These are phyloP conservation scores for Orthosia gracilis DNA, from an alignment of 2,888 invertebrate genomes.

Conservation along the genomic window DNA sequence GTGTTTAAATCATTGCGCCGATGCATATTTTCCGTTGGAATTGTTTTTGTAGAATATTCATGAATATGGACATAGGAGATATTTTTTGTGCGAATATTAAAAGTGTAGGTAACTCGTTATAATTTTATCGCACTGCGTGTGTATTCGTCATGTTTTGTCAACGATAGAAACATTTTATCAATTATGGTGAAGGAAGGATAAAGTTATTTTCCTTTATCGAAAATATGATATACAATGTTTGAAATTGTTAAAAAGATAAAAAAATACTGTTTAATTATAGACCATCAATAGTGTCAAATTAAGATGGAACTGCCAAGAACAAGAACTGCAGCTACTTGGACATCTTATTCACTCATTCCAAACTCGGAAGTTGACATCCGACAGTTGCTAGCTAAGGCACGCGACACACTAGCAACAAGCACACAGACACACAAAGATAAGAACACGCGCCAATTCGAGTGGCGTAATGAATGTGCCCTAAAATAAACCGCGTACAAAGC, in stretches of 20 bases:
- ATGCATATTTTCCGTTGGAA: conserved; percentile 24
- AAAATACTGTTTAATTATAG: neutral
- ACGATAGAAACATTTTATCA: conserved; percentile 10
- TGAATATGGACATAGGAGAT: neutral
- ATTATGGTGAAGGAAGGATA: neutral
- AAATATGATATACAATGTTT: neutral
- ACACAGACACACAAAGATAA: conserved; percentile 82
- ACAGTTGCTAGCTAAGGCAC: conserved; percentile 54
- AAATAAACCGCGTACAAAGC: conserved; percentile 86
- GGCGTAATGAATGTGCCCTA: conserved; percentile 88
- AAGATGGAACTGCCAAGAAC: neutral
- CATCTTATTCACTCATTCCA: neutral
- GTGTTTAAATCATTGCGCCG: conserved; percentile 23
- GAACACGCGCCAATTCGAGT: conserved; percentile 90
- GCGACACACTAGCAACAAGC: conserved; percentile 69
- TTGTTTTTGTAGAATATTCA: conserved; percentile 11
- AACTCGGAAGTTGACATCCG: conserved; percentile 33
- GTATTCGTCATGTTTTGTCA: conserved; percentile 4
- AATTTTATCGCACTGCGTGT: neutral
- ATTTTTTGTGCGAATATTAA: neutral
- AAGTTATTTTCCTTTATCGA: neutral
- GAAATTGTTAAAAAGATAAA: neutral
- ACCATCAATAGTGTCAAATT: neutral
- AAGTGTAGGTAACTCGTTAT: neutral
- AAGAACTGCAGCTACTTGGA: neutral